Base-by-base conservation (phyloP, 2,888 invertebrate genomes). In the Rhabditophanes sp. region DNA sequence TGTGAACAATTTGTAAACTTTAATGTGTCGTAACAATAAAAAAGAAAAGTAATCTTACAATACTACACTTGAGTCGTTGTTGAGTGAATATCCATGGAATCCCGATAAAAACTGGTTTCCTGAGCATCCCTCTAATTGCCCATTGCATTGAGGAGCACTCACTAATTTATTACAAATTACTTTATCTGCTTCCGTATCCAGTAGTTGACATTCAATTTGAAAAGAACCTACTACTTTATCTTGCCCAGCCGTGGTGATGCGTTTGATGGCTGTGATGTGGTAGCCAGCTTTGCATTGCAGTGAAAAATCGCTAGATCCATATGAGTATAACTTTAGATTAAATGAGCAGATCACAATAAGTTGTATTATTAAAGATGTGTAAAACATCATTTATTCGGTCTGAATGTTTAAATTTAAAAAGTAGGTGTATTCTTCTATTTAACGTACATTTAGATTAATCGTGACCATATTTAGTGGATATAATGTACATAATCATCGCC, bases 71-170 rank as follows among this genome's bases (percentile, higher is more conserved):
- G 59, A 60, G 1, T 39, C 24, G 37, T 59, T 59, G 28, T 59
- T 60, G 5, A 61, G 39, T 19, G 29, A 12, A 25, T 53, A 61
- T 1, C 50, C 57, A 25, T 62, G 55, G 21, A 59, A 50, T 4
- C 61, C 61, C 7, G 54, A 56, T 15, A 61, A 42, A 58, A 58
- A 61, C 14, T 52, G 53, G 30, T 46, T 44, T 5, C 53, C 56
- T 2, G 41, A 30, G 37, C 60, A 60, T 3, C 60, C 59, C 39
- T 44, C 48, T 8, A 41, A 18, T 21, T 41, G 35, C 2, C 51
- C 51, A 27, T 50, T 53, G 21, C 51, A 53, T 16, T 53, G 44
- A 12, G 48, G 48, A 11, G 45, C 36, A 14, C 19, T 44, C 6
- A 30, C 35, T 18, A 46, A 26, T 11, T 46, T 36, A 15, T 31